phyloP scores from a whole-genome alignment of 1,140 invertebrate species.

The Dendroctonus valens region DNA sequence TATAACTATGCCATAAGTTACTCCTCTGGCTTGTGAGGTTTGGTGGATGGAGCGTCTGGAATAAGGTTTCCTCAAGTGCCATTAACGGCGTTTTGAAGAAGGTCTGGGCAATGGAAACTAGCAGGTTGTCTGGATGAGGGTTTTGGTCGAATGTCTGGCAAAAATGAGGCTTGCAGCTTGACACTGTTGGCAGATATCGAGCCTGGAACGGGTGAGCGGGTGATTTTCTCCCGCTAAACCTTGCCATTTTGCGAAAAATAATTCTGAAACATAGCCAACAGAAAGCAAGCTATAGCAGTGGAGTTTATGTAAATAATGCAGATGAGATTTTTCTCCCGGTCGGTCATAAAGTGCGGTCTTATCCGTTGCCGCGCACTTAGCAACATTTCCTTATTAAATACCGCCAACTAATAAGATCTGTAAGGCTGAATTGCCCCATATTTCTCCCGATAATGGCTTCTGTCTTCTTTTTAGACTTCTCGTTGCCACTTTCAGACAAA shows the following conservation, averaged over 20 bases:
- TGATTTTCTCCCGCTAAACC: too few relatives aligned
- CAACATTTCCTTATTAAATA: conserved; percentile 49
- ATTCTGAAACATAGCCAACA: conserved; percentile 22
- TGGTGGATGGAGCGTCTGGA: too few relatives aligned
- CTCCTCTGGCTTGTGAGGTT: too few relatives aligned
- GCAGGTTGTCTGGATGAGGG: too few relatives aligned
- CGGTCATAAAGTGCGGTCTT: conserved; percentile 46
- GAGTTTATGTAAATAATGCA: conserved; percentile 50
- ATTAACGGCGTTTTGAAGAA: too few relatives aligned
- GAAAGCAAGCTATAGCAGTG: conserved; percentile 33
- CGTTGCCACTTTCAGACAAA: conserved; percentile 34
- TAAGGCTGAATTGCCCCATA: conserved; percentile 43
- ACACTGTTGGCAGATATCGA: too few relatives aligned
- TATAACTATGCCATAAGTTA: too few relatives aligned
- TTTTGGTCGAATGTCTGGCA: too few relatives aligned
- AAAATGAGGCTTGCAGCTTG: too few relatives aligned
- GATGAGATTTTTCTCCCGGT: conserved; percentile 48
- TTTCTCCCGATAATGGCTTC: conserved; percentile 42
- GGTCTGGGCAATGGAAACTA: too few relatives aligned
- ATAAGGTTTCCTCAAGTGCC: too few relatives aligned
- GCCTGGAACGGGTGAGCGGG: too few relatives aligned
- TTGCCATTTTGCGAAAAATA: background rate
- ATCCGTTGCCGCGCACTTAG: conserved; percentile 44
- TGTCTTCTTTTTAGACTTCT: conserved; percentile 37
- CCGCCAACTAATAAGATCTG: conserved; percentile 48